These are phyloP conservation scores for Ameiurus melas DNA, from an alignment of 2,113 vertebrate genomes.

Conservation along the genomic window DNA sequence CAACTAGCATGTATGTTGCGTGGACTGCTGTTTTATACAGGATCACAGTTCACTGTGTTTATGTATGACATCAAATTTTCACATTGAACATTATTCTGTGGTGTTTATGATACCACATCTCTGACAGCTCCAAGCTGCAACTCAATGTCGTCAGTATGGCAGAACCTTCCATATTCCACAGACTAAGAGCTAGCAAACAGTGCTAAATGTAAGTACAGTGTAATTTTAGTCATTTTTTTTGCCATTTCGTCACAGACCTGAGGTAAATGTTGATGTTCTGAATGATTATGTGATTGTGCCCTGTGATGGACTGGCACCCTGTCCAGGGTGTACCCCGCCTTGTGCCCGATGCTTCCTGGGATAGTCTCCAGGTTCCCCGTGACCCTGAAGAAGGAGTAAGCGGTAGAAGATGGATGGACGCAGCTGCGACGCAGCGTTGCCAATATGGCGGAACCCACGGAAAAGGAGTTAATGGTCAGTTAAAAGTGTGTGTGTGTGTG, in stretches of 20 bases:
- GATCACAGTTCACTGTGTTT: not conserved
- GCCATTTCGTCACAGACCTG: not conserved
- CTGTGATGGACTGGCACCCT: too few relatives aligned
- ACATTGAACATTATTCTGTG: not conserved
- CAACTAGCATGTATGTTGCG: too few relatives aligned
- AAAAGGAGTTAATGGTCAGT: not conserved
- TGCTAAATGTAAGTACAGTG: not conserved
- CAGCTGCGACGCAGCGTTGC: not conserved
- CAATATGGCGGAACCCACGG: not conserved
- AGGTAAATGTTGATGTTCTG: not conserved
- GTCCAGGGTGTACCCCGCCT: too few relatives aligned
- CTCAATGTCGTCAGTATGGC: not conserved
- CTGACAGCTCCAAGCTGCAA: not conserved
- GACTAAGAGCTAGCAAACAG: not conserved
- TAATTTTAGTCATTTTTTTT: not conserved
- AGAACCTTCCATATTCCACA: not conserved
- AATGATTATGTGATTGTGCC: too few relatives aligned
- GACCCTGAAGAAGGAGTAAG: too few relatives aligned
- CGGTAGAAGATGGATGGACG: too few relatives aligned
- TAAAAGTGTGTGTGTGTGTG: too few relatives aligned
- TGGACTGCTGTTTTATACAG: not conserved
- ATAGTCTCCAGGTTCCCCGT: too few relatives aligned
- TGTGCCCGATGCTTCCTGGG: too few relatives aligned
- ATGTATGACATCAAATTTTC: not conserved
- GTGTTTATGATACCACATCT: not conserved